Evolutionary conservation across 2,888 invertebrate genomes (phyloP).

Genomic region (Syritta pipiens): DNA sequence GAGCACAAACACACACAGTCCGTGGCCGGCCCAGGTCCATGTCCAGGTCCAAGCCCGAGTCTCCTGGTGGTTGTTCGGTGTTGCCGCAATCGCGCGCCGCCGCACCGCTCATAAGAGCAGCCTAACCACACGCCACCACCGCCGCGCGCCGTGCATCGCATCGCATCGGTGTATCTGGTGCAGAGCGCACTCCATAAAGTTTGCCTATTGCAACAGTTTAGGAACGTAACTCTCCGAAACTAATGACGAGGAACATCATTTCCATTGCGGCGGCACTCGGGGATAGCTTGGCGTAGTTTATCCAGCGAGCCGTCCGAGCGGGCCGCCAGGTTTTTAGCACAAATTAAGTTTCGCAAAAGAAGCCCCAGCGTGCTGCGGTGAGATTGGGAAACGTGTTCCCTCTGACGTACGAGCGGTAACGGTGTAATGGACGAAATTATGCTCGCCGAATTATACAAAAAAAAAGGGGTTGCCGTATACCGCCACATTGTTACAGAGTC

Average conservation of each 20-base stretch:
- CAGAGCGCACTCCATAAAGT: slow-evolving; percentile 52
- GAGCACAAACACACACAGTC: not conserved
- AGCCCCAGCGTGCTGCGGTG: not conserved
- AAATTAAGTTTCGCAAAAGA: slow-evolving; percentile 13
- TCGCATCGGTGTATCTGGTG: slow-evolving; percentile 31
- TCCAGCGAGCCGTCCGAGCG: too few relatives aligned
- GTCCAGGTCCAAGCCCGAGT: too few relatives aligned
- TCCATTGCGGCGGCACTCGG: not conserved
- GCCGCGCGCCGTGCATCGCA: not conserved
- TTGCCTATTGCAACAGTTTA: slow-evolving; percentile 51
- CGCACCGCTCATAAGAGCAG: slow-evolving; percentile 18
- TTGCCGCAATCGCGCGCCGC: not conserved
- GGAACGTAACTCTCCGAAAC: slow-evolving; percentile 49
- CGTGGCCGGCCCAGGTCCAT: too few relatives aligned
- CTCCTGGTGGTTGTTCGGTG: too few relatives aligned
- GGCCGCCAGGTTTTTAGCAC: not conserved
- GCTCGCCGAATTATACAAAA: slow-evolving; percentile 3
- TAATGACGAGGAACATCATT: slow-evolving; percentile 53
- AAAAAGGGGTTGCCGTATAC: not conserved
- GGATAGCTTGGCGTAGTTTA: too few relatives aligned
- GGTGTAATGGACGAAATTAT: slow-evolving; percentile 39
- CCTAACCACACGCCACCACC: not conserved
- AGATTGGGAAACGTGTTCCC: not conserved
- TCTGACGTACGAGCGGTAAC: slow-evolving; percentile 34
- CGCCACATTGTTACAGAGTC: slow-evolving; percentile 18